Evolutionary conservation across 1,140 invertebrate species (phyloP), one percentile per base, ranked within the genome.

Genomic region (Trichogramma pretiosum): DNA sequence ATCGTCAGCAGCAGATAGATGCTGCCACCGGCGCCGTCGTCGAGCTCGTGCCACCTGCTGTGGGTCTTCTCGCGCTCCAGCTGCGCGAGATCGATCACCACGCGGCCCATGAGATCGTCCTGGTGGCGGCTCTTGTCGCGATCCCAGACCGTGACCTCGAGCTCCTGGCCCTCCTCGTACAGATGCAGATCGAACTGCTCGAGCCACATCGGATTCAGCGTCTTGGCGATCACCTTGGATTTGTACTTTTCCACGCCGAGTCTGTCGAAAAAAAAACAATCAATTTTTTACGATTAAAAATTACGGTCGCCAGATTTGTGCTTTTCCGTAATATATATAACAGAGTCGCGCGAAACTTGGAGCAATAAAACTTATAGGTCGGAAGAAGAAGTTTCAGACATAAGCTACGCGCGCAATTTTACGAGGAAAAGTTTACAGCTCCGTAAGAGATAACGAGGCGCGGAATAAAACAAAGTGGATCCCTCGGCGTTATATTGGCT

Each of bases 181-280:
- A 98, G 76, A 65, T 98, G 93, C 8, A 99, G 76, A 67, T 98
- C 93, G 66, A 98, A 98, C 68, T 98, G 93, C 62, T 99, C 96
- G 61, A 96, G 62, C 95, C 94, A 98, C 53, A 85, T 78, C 11
- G 93, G 89, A 67, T 83, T 86, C 26, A 88, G 66, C 0, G 86
- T 85, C 63, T 89, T 85, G 74, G 83, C 84, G 21, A 84, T 77
- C 48, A 93, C 88, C 74, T 97, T 94, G 64, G 90, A 96, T 74
- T 98, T 97, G 74, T 94, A 98, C 72, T 98, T 98, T 75, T 99
- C 95, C 61, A 87, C 91, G 51, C 93, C 93, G 62, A 99, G 80
- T n/a, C 49, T 51, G 33, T n/a, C 9, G 23, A 36, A 13, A 28
- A 28, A 28, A 28, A 43, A 41, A 35, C 21, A 23, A 33, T 17